Evolutionary conservation across 2,113 vertebrate genomes (phyloP).

Genomic region (Tychaedon coryphoeus): DNA sequence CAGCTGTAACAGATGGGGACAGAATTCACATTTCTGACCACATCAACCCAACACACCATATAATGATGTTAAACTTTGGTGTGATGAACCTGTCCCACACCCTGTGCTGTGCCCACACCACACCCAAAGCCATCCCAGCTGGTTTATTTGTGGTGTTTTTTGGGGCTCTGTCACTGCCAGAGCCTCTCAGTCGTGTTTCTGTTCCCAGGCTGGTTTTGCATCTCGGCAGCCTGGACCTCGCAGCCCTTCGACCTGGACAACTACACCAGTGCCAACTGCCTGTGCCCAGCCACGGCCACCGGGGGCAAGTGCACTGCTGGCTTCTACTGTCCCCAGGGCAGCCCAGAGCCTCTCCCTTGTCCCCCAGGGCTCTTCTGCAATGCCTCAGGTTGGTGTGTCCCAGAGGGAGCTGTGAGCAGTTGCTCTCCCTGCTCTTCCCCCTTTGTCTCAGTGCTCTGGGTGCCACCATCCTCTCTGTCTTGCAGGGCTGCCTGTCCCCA

Average conservation of each 20-base stretch:
- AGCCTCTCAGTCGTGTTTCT: background rate
- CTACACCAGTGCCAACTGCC: conserved; percentile 90
- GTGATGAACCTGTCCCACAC: background rate
- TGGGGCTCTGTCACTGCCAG: background rate
- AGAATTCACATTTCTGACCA: too few species aligned
- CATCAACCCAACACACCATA: too few species aligned
- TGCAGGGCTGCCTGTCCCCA: conserved; percentile 81
- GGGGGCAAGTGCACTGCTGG: conserved; percentile 87
- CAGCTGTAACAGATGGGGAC: too few species aligned
- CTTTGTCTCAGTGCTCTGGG: background rate
- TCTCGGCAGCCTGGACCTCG: conserved; percentile 89
- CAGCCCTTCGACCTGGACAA: conserved; percentile 94
- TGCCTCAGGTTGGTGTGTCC: conserved; percentile 75
- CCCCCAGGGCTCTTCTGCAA: conserved; percentile 84
- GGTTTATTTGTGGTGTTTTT: background rate
- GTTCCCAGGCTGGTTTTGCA: conserved; percentile 89
- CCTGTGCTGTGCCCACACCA: background rate
- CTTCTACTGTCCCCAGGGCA: conserved; percentile 85
- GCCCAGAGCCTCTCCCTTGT: conserved; percentile 82
- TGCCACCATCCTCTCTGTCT: background rate
- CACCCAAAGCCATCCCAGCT: background rate
- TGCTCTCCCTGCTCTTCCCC: background rate
- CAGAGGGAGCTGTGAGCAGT: background rate
- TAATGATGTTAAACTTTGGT: too few species aligned
- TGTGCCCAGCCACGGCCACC: conserved; percentile 90